Conservation (phyloP, 2,888 invertebrate genomes). For the Carabus problematicus region DNA sequence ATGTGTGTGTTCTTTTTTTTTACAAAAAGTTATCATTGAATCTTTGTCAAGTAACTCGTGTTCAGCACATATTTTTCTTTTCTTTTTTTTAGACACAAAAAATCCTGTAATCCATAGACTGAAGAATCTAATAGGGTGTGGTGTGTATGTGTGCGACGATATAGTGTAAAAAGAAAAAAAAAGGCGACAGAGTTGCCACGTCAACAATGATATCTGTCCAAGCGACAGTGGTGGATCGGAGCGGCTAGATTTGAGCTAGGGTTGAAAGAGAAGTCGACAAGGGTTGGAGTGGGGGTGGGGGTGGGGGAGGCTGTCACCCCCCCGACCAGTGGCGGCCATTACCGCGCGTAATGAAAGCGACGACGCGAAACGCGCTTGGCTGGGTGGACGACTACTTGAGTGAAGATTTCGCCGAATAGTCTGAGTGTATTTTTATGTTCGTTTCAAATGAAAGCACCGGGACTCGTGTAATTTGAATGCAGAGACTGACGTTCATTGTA, state of each 20-base stretch:
- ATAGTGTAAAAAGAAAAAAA: conserved; percentile 1
- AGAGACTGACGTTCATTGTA: conserved; percentile 39
- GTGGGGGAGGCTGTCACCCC: neutral
- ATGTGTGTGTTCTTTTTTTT: too few relatives aligned
- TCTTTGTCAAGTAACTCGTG: too few relatives aligned
- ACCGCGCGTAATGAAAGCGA: conserved; percentile 56
- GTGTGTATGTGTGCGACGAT: neutral
- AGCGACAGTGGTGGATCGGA: too few relatives aligned
- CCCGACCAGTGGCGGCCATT: conserved; percentile 47
- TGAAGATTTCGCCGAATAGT: conserved; percentile 53
- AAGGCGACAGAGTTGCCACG: neutral
- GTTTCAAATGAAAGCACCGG: conserved; percentile 54
- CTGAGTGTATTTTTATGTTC: conserved; percentile 58
- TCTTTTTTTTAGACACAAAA: too few relatives aligned
- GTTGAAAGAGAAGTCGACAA: neutral
- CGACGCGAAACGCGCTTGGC: conserved; percentile 44
- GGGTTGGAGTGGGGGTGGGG: neutral
- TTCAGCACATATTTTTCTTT: too few relatives aligned
- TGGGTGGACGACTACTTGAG: conserved; percentile 30
- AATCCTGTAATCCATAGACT: neutral
- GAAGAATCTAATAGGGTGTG: neutral
- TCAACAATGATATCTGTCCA: conserved; percentile 4
- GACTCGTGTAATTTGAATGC: conserved; percentile 57
- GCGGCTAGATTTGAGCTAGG: neutral
- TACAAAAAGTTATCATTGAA: too few relatives aligned